Evolutionary conservation across 2,888 invertebrate genomes (phyloP), one percentile per base, ranked within the genome.

Genomic region (Cremastobaeus sp.): DNA sequence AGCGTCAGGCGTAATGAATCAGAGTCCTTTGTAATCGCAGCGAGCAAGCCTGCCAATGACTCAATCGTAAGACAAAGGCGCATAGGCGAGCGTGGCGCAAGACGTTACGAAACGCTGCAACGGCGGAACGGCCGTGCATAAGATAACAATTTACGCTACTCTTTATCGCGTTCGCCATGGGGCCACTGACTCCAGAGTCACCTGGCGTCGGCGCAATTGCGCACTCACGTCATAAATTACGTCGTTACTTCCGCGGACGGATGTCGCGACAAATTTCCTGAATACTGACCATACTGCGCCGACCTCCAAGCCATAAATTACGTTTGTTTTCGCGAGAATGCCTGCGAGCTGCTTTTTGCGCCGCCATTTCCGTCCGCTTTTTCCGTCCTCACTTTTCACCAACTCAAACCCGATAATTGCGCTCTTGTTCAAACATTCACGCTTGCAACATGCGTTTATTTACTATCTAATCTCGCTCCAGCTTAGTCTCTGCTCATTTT

Each of bases 101-200:
- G 69, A 70, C 55, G 43, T 69, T 68, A 69, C 54, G 54, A 72
- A 68, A 55, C 21, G 68, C 68, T 37, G 60, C 60, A 21, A 37
- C 52, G 57, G 50, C 21, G 47, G 64, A 70, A 70, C 60, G 55
- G 62, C 54, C 62, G 62, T 65, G 77, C 76, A 80, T 81, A 82
- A 85, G 82, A 84, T 80, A 82, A 83, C 80, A 81, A 84, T 84
- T 83, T 83, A 83, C 79, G 79, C 75, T 78, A 77, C 74, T 78
- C 78, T 81, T 82, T 81, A 82, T 83, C 79, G 79, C 76, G 28
- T 65, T 72, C 68, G 69, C 73, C 71, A 50, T 72, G 77, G 74
- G 82, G 81, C 81, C 82, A 82, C 82, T 82, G 83, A 82, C 82
- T 82, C 78, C 68, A 45, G 74, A 76, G 70, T 68, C 59, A 75